Conservation (phyloP, 2,797 vertebrate genomes). For the Linurgus olivaceus region DNA sequence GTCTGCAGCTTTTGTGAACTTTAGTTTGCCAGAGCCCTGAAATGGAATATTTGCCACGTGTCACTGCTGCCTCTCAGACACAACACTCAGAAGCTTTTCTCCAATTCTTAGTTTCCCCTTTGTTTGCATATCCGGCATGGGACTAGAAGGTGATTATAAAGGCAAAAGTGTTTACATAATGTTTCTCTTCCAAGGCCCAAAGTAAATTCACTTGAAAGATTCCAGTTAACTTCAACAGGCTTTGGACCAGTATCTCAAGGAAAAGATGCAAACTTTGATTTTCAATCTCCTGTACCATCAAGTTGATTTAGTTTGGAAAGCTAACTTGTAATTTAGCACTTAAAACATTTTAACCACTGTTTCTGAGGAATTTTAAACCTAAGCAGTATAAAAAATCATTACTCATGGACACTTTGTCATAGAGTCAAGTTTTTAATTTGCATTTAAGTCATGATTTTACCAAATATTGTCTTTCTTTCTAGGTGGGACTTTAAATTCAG, state of each 20-base stretch:
- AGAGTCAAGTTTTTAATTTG: not conserved
- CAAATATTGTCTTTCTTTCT: not conserved
- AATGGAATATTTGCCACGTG: not conserved
- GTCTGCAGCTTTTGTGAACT: not conserved
- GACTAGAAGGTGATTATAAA: not conserved
- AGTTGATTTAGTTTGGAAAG: not conserved
- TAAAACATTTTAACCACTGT: not conserved
- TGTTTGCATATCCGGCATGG: not conserved
- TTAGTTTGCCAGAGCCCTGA: not conserved
- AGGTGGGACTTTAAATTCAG: not conserved
- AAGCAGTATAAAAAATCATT: not conserved
- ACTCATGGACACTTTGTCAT: not conserved
- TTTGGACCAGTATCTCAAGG: not conserved
- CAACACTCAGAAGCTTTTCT: not conserved
- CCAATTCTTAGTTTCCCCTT: not conserved
- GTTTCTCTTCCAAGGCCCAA: not conserved
- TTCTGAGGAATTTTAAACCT: constrained; percentile 24
- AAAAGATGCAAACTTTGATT: constrained; percentile 10
- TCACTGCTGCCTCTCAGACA: not conserved
- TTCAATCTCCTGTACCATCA: not conserved
- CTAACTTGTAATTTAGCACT: constrained; percentile 23
- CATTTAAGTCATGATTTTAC: not conserved
- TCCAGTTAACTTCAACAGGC: not conserved
- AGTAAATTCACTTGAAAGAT: not conserved
- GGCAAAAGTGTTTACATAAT: not conserved